Conservation (phyloP, 2,113 vertebrate species). For the Festucalex cinctus region DNA sequence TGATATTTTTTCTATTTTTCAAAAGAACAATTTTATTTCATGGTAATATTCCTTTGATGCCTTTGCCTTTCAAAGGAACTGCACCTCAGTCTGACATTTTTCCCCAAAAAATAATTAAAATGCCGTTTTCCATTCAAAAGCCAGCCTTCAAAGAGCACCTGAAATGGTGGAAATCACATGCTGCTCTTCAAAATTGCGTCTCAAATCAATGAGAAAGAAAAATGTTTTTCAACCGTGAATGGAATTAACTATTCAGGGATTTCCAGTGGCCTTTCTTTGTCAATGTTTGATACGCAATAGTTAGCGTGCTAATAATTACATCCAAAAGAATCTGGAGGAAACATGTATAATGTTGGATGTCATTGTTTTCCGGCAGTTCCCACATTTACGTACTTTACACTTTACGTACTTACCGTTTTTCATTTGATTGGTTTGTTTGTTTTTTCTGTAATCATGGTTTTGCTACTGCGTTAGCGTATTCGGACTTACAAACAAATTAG, state of each 20-base stretch:
- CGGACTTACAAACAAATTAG: no score
- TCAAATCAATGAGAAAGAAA: conserved; percentile 15
- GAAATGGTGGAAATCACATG: conserved; percentile 25
- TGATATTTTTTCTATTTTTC: conserved; percentile 15
- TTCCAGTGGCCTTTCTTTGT: conserved; percentile 11
- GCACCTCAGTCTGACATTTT: background rate
- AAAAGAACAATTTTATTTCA: background rate
- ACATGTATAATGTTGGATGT: no score
- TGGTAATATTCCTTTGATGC: background rate
- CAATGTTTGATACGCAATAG: background rate
- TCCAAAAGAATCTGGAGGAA: no score
- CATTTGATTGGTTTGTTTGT: no score
- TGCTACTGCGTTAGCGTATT: no score
- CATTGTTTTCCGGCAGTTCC: no score
- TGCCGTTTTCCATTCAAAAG: no score
- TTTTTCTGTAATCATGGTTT: no score
- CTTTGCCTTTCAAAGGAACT: background rate
- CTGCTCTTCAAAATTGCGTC: conserved; percentile 21
- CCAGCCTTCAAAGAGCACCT: background rate
- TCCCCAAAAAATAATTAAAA: background rate
- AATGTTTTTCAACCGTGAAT: conserved; percentile 27
- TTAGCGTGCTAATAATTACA: background rate
- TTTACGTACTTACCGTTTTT: no score
- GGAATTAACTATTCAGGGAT: conserved; percentile 4
- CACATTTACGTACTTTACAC: no score